A percentile compares a stretch with the other conserved stretches of the same genome.
phyloP scores from a whole-genome alignment of 53 echinoderm and acorn worm genomes.

The Arbacia lixula region DNA sequence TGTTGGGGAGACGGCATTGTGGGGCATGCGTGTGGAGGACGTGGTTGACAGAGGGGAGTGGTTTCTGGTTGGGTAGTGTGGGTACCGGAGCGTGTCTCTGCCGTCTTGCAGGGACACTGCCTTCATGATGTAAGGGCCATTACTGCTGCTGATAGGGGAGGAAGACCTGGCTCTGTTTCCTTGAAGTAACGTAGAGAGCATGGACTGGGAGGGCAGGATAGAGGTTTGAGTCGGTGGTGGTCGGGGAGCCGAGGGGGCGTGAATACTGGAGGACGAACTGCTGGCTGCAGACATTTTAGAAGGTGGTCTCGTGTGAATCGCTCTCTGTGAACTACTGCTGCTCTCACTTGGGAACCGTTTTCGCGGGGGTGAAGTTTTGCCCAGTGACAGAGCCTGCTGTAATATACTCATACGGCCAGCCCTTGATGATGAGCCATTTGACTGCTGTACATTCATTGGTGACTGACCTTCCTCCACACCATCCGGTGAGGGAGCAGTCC shows the following conservation, averaged over 20 bases:
- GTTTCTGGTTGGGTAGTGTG: constrained; percentile 17
- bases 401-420: constrained; percentile 30
- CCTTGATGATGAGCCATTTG: background rate
- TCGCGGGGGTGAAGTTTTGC: constrained; percentile 1
- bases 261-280: constrained; percentile 29
- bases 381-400: constrained; percentile 18
- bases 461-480: background rate
- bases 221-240: background rate
- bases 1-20: constrained; percentile 36
- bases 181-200: constrained; percentile 40
- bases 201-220: constrained; percentile 2
- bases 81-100: constrained; percentile 13
- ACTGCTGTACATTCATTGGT: background rate
- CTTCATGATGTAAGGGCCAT: constrained; percentile 29
- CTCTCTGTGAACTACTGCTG: constrained; percentile 39
- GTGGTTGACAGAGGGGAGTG: constrained; percentile 11
- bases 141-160: background rate
- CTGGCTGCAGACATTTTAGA: constrained; percentile 9
- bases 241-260: background rate
- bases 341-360: constrained; percentile 31
- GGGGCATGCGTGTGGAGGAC: constrained; percentile 26
- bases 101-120: constrained; percentile 18
- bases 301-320: constrained; percentile 5
- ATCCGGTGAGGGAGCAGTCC: constrained; percentile 8
- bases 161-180: background rate